Evolutionary conservation across 2,113 vertebrate genomes (phyloP).

Genomic region (Fukomys damarensis): DNA sequence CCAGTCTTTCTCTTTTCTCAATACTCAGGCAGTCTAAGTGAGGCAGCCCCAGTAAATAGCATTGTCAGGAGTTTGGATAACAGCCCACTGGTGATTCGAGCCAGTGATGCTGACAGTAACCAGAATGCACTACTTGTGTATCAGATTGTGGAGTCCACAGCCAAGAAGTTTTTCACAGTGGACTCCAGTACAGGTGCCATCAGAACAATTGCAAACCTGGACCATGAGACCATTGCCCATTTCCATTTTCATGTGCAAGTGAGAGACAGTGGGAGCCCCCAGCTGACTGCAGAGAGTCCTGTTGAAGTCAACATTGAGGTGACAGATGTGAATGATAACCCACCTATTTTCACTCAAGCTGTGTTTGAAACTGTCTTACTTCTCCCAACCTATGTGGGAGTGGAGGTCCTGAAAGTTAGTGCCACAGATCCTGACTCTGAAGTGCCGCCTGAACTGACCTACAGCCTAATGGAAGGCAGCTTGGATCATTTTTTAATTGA

Average conservation of each 20-base stretch:
- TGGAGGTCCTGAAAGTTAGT: conserved; percentile 94
- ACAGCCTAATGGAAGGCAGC: conserved; percentile 92
- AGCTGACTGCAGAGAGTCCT: conserved; percentile 94
- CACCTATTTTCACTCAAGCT: conserved; percentile 93
- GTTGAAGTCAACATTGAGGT: conserved; percentile 95
- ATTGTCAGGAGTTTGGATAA: conserved; percentile 90
- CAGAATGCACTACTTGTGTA: conserved; percentile 96
- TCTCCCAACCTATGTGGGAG: conserved; percentile 94
- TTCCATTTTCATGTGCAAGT: conserved; percentile 97
- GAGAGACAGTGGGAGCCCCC: conserved; percentile 94
- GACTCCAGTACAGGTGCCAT: conserved; percentile 97
- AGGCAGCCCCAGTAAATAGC: conserved; percentile 94
- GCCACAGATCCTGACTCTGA: conserved; percentile 95
- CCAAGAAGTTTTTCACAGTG: conserved; percentile 95
- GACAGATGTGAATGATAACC: conserved; percentile 96
- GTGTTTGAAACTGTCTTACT: conserved; percentile 94
- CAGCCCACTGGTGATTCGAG: conserved; percentile 94
- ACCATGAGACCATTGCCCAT: conserved; percentile 93
- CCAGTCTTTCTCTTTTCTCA: conserved; percentile 94
- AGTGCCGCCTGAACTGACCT: conserved; percentile 91
- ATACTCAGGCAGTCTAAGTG: conserved; percentile 94
- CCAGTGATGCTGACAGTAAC: conserved; percentile 94
- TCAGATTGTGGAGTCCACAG: conserved; percentile 96
- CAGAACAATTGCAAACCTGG: conserved; percentile 94
- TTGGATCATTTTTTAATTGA: conserved; percentile 93